Evolutionary conservation across 1,140 invertebrate species (phyloP), one percentile per base, ranked within the genome.

Genomic region (Atta colombica): DNA sequence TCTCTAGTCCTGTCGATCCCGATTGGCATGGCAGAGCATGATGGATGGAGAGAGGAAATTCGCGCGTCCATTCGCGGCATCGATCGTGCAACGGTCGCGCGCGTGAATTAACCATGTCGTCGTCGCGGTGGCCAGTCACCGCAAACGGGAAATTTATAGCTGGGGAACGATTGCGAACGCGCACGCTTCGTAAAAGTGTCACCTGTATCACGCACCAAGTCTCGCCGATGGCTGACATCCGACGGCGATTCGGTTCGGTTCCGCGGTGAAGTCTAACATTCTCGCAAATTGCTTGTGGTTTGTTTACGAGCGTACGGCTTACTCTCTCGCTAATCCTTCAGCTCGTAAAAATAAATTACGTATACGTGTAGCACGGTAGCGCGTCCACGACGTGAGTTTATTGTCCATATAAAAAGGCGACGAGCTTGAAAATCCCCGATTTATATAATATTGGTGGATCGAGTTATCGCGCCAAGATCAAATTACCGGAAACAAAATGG

Each of bases 11-110:
- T 10, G 39, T 45, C 39, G 71, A 88, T 80, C 63, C 89, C 81
- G 87, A 91, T 91, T 91, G 90, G 90, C 90, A 91, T 90, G 90
- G 90, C 78, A 65, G 74, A 90, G 89, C 89, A 90, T 90, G 80
- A 75, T 74, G 89, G 82, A 90, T 82, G 77, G 75, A 85, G 88
- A 89, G 85, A 90, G 86, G 71, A 89, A 74, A 65, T 81, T 60
- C 85, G 77, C 69, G 77, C 63, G 72, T 75, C 74, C 51, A 77
- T 45, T 61, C 88, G 77, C 53, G 88, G 60, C 60, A 78, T 77
- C 60, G 82, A 85, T 85, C 82, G 82, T 65, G 71, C 82, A 25
- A 85, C 31, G 4, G n/a, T 66, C 74, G 72, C 45, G 77, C 81
- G 81, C 71, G 45, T 63, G 60, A 75, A 65, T 85, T 85, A 55